phyloP scores from a whole-genome alignment of 1,140 invertebrate species.

The Metopolophium dirhodum region DNA sequence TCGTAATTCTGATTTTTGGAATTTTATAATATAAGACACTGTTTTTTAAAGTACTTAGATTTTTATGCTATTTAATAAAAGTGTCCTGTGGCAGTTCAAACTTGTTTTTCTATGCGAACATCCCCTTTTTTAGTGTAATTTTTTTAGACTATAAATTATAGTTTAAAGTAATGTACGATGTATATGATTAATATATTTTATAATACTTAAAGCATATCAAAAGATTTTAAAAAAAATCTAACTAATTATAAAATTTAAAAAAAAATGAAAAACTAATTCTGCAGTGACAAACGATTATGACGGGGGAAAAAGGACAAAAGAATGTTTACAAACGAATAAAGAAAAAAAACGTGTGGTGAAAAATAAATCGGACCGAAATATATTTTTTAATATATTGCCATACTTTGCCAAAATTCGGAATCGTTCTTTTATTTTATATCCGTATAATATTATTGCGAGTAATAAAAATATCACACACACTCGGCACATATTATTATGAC shows the following conservation, averaged over 20 bases:
- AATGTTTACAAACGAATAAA: background rate
- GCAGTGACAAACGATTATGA: background rate
- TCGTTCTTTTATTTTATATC: background rate
- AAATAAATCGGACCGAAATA: background rate
- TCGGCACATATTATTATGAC: background rate
- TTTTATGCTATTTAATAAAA: background rate
- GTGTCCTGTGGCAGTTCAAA: background rate
- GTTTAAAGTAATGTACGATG: background rate
- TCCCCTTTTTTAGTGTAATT: background rate
- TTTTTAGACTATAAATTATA: background rate
- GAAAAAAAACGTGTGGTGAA: background rate
- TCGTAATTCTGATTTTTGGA: background rate
- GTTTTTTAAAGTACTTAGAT: background rate
- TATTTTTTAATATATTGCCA: background rate
- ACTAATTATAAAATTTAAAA: background rate
- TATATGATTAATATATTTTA: background rate
- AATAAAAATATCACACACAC: slow-evolving; percentile 3
- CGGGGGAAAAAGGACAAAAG: background rate
- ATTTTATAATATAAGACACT: background rate
- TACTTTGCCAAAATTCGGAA: background rate
- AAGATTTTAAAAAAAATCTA: background rate
- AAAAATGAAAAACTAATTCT: background rate
- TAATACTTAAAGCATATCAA: background rate
- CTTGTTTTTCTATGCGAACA: background rate
- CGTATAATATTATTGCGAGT: background rate